Evolutionary conservation across 2,113 vertebrate genomes (phyloP).

Genomic region (human (Homo sapiens)): GRCh38 chr16:68667501-68668000

Average conservation of each 20-base stretch:
- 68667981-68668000: background rate
- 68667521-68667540: background rate
- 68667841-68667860: background rate
- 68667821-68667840: background rate
- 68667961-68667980: background rate
- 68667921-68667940: no score
- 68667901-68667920: no score
- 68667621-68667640: background rate
- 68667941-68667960: background rate
- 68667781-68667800: background rate
- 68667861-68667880: background rate
- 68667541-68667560: background rate
- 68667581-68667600: background rate
- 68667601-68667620: background rate
- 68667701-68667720: background rate
- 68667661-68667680: background rate
- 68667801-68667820: constrained; percentile 10
- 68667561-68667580: background rate
- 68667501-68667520: background rate
- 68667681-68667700: background rate
- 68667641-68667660: background rate
- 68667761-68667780: background rate
- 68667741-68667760: background rate
- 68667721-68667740: background rate
- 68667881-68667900: background rate